Conservation (phyloP, 1,140 invertebrate genomes). For the Zaprionus taronus region DNA sequence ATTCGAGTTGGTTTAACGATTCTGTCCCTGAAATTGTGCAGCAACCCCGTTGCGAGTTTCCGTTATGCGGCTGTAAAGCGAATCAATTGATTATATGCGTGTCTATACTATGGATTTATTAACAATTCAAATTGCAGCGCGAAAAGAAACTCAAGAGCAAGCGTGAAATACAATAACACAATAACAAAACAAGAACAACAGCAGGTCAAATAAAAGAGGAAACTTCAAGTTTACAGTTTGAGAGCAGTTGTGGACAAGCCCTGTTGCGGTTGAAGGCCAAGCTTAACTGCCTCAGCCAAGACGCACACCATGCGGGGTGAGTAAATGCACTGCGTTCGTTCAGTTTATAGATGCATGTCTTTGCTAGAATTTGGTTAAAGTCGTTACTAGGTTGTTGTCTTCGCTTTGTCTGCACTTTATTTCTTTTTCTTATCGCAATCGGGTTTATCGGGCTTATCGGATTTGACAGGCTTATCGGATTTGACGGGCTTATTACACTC, state of each 20-base stretch:
- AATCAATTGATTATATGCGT: constrained; percentile 63
- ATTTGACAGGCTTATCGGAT: no score
- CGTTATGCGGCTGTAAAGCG: constrained; percentile 52
- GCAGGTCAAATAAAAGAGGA: neutral
- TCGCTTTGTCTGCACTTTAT: neutral
- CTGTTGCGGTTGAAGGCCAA: neutral
- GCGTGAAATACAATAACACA: neutral
- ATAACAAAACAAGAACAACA: constrained; percentile 1
- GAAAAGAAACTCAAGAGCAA: constrained; percentile 43
- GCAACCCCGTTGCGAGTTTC: constrained; percentile 62
- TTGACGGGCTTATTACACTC: neutral
- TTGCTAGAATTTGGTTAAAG: neutral
- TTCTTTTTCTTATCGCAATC: constrained; percentile 7
- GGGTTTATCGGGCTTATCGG: neutral
- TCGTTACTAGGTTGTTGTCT: neutral
- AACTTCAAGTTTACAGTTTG: constrained; percentile 21
- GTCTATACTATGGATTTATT: constrained; percentile 62
- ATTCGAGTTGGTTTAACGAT: constrained; percentile 9
- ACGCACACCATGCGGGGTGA: neutral
- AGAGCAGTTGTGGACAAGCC: neutral
- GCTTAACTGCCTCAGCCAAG: constrained; percentile 7
- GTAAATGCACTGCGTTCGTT: neutral
- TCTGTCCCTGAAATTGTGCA: constrained; percentile 77
- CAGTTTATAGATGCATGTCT: neutral
- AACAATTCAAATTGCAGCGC: constrained; percentile 69